These are phyloP conservation scores for Sterrhoptilus dennistouni DNA, from an alignment of 2,113 vertebrate species.

Conservation along the genomic window DNA sequence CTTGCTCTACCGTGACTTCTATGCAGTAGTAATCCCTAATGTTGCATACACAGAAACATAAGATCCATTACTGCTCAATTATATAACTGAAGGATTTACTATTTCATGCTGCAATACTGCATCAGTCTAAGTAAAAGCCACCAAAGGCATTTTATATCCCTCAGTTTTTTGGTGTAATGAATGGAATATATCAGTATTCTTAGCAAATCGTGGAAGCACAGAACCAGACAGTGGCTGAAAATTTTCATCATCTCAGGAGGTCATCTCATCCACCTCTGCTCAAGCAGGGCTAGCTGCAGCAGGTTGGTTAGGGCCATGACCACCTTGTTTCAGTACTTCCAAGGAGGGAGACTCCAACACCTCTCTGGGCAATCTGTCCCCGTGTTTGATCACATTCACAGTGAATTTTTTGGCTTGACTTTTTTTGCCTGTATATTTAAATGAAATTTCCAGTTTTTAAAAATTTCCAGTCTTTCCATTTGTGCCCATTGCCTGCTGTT, in stretches of 20 bases:
- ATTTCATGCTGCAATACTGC: neutral
- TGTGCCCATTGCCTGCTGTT: neutral
- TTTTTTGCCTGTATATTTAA: neutral
- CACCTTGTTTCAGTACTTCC: neutral
- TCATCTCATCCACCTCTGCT: neutral
- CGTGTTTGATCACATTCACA: neutral
- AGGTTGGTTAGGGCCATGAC: neutral
- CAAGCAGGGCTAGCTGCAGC: neutral
- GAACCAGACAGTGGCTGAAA: neutral
- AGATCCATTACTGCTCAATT: neutral
- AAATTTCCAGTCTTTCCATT: neutral
- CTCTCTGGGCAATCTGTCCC: neutral
- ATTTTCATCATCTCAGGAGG: neutral
- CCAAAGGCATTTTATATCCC: neutral
- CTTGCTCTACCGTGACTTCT: neutral
- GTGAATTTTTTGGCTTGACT: neutral
- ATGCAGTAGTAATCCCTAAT: neutral
- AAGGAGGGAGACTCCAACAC: neutral
- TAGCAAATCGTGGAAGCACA: neutral
- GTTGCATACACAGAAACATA: neutral
- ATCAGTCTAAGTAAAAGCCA: neutral
- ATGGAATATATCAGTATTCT: neutral
- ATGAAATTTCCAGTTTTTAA: neutral
- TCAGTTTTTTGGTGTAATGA: neutral
- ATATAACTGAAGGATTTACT: neutral